A percentile compares a stretch with the other conserved stretches of the same genome.
Conservation (phyloP, 2,113 vertebrate genomes). For the Ploceus nigricollis region DNA sequence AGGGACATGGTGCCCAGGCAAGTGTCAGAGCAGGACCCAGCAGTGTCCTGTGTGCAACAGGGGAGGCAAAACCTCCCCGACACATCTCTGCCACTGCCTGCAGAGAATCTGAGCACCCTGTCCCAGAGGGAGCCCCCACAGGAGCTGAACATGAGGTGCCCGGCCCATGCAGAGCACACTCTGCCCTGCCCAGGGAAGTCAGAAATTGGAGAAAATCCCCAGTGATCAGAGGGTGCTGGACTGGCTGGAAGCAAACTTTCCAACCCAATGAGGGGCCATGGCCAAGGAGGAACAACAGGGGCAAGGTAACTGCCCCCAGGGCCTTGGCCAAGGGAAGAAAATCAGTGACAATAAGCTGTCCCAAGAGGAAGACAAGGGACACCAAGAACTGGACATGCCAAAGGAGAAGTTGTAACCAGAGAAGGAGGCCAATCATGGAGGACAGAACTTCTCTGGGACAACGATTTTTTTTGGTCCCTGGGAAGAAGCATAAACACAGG, state of each 20-base stretch:
- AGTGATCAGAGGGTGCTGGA: not conserved
- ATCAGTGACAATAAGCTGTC: not conserved
- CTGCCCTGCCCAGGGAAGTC: not conserved
- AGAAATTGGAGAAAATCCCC: not conserved
- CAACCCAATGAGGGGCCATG: not conserved
- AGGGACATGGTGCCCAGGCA: not conserved
- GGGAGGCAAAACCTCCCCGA: not conserved
- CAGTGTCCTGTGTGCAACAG: not conserved
- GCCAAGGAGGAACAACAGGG: not conserved
- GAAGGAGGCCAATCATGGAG: not conserved
- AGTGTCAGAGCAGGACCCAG: not conserved
- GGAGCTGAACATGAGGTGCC: not conserved
- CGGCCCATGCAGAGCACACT: fast-evolving
- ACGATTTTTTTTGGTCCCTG: not conserved
- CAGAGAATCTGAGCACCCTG: not conserved
- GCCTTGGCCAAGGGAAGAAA: not conserved
- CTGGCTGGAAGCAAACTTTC: not conserved
- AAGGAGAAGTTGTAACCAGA: not conserved
- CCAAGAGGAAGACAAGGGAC: not conserved
- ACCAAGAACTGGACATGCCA: not conserved
- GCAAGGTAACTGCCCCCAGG: not conserved
- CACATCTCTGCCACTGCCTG: not conserved
- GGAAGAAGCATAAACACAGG: not conserved
- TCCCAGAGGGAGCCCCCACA: not conserved
- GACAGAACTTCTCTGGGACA: not conserved